Evolutionary conservation across 2,113 vertebrate species (phyloP).

Genomic region (Oreotragus oreotragus): DNA sequence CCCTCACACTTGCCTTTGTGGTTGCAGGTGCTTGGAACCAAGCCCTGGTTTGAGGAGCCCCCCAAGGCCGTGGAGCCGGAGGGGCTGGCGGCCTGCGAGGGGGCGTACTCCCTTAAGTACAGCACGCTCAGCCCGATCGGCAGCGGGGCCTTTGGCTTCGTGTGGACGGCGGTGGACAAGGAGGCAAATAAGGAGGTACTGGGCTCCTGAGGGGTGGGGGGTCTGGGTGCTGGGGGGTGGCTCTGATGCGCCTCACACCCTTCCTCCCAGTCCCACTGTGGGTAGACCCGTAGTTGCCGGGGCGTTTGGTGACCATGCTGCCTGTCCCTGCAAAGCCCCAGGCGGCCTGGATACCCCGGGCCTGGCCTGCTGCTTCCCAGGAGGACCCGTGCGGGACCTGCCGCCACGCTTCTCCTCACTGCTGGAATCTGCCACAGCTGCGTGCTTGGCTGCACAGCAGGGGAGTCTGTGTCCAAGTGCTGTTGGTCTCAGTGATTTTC

Average conservation of each 20-base stretch:
- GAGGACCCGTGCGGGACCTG: fast-evolving
- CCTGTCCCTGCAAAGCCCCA: too few relatives aligned
- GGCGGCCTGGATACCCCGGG: fast-evolving
- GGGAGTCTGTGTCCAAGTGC: fast-evolving
- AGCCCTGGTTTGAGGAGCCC: constrained; percentile 77
- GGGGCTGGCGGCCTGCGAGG: constrained; percentile 87
- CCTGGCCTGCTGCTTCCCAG: neutral
- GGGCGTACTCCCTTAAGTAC: constrained; percentile 87
- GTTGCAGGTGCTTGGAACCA: constrained; percentile 76
- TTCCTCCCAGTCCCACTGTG: neutral
- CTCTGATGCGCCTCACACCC: neutral
- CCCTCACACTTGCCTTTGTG: neutral
- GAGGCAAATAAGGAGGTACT: constrained; percentile 85
- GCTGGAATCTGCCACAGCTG: neutral
- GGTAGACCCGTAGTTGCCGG: neutral
- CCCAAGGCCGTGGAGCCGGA: constrained; percentile 83
- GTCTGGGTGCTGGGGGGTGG: neutral
- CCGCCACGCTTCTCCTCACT: fast-evolving
- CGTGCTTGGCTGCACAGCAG: fast-evolving
- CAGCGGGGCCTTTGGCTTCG: constrained; percentile 94
- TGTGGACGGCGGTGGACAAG: constrained; percentile 88
- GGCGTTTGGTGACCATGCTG: fast-evolving
- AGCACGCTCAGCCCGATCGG: constrained; percentile 85
- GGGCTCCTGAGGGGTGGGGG: neutral
- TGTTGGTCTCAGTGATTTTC: fast-evolving